A percentile compares a stretch with the other conserved stretches of the same genome.
Conservation (phyloP, 2,797 vertebrate genomes). For the Myiotriccus ornatus region DNA sequence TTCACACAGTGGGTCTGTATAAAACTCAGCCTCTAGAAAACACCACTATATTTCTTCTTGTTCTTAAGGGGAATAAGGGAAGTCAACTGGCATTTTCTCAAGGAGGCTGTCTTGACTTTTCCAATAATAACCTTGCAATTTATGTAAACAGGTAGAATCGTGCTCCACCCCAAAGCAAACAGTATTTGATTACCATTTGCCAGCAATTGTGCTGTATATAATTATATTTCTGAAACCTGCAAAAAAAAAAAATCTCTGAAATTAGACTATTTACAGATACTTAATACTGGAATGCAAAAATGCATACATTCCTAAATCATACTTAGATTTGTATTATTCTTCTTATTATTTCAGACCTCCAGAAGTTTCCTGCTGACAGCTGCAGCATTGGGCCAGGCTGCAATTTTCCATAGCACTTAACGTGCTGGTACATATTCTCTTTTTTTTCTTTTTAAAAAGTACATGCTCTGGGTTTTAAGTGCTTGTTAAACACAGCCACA, state of each 20-base stretch:
- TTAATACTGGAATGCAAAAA: background rate
- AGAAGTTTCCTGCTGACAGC: constrained; percentile 14
- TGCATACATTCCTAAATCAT: background rate
- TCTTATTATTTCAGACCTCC: constrained; percentile 24
- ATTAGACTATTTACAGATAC: background rate
- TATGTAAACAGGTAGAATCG: background rate
- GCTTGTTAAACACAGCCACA: background rate
- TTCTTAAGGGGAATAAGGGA: background rate
- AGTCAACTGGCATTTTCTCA: background rate
- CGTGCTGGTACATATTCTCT: background rate
- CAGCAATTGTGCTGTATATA: background rate
- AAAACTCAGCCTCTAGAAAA: background rate
- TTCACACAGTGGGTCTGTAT: background rate
- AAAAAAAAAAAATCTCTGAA: background rate
- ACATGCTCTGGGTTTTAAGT: background rate
- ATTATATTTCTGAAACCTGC: background rate
- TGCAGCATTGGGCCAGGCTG: background rate
- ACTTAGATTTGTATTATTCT: background rate
- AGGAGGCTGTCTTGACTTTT: background rate
- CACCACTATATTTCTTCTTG: background rate
- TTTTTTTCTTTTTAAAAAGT: background rate
- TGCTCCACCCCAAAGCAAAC: background rate
- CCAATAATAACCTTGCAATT: background rate
- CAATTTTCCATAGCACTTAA: background rate
- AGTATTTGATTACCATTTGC: background rate